Evolutionary conservation across 2,797 vertebrate species (phyloP).

Genomic region (Myiotriccus ornatus): DNA sequence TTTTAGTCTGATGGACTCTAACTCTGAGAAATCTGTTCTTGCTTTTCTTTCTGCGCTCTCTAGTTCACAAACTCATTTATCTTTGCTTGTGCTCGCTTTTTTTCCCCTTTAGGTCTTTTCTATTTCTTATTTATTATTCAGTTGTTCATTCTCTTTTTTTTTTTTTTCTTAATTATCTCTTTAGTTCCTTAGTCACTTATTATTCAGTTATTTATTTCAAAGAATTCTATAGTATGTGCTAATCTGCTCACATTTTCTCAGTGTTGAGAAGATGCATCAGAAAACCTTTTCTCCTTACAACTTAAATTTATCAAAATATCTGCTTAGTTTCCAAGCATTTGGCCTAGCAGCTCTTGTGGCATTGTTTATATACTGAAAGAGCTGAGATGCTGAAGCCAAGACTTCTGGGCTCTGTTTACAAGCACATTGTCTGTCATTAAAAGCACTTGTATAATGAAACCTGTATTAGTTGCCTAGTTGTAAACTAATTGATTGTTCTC

Average conservation of each 20-base stretch:
- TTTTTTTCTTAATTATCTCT: background rate
- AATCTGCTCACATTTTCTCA: background rate
- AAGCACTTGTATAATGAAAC: background rate
- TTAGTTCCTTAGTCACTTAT: background rate
- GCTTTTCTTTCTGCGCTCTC: background rate
- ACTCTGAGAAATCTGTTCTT: background rate
- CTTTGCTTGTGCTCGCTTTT: background rate
- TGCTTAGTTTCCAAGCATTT: background rate
- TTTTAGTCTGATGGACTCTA: background rate
- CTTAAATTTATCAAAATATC: background rate
- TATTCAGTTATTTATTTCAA: conserved; percentile 6
- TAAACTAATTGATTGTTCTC: background rate
- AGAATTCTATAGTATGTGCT: background rate
- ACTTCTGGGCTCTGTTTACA: background rate
- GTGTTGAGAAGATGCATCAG: background rate
- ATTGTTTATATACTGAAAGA: background rate
- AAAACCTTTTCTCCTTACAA: background rate
- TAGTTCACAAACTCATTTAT: background rate
- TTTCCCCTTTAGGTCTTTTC: background rate
- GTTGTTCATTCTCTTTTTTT: background rate
- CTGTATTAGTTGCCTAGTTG: background rate
- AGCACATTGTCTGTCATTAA: background rate
- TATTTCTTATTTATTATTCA: background rate
- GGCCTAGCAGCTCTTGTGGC: background rate
- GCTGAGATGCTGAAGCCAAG: background rate